Conservation (phyloP, 2,888 invertebrate species). For the Synergus laeviventris region DNA sequence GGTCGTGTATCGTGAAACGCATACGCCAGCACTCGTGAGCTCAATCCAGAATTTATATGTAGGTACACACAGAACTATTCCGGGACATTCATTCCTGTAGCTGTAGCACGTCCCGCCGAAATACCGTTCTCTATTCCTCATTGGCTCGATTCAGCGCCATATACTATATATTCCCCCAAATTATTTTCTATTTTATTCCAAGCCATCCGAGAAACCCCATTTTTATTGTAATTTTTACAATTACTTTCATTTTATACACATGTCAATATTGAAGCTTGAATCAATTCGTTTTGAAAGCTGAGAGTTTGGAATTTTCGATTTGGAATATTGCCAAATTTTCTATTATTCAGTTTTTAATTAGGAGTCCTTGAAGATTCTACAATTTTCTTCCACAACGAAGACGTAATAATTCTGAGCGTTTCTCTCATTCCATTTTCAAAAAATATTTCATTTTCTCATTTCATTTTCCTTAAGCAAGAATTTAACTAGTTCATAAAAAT, state of each 20-base stretch:
- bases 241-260: no score
- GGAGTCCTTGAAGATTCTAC: no score
- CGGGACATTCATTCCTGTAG: constrained; percentile 29
- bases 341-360: no score
- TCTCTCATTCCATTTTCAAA: background rate
- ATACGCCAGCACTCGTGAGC: constrained; percentile 33
- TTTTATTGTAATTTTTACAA: no score
- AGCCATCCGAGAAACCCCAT: background rate
- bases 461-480: background rate
- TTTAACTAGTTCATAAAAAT: background rate
- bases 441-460: no score
- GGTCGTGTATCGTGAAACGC: constrained; percentile 31
- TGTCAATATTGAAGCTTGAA: no score
- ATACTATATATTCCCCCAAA: constrained; percentile 6
- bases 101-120: constrained; percentile 35
- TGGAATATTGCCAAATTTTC: no score
- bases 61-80: constrained; percentile 33
- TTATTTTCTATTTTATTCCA: constrained; percentile 11
- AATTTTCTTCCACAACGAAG: no score
- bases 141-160: constrained; percentile 24
- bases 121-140: constrained; percentile 32
- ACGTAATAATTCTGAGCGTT: no score
- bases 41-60: constrained; percentile 40
- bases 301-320: no score
- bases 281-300: no score